Conservation (phyloP, 2,797 vertebrate genomes). For the Cossypha niveicapilla region DNA sequence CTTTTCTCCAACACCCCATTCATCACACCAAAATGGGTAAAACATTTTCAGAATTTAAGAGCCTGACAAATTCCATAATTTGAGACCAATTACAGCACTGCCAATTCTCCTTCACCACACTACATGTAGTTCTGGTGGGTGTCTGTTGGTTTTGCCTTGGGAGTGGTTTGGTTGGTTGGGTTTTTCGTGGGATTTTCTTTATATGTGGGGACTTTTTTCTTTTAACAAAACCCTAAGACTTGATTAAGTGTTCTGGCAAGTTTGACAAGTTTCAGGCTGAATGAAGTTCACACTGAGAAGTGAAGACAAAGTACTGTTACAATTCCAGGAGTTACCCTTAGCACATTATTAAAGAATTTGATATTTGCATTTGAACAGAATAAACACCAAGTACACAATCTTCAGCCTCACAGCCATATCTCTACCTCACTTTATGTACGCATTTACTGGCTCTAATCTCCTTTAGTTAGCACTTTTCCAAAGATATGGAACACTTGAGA, state of each 20-base stretch:
- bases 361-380: neutral
- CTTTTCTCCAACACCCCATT: neutral
- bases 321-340: neutral
- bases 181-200: neutral
- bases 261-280: neutral
- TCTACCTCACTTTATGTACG: neutral
- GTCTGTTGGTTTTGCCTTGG: neutral
- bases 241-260: neutral
- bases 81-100: neutral
- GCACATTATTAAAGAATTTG: neutral
- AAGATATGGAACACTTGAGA: neutral
- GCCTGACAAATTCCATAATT: neutral
- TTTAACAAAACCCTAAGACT: neutral
- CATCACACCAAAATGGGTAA: neutral
- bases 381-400: neutral
- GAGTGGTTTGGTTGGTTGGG: neutral
- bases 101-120: neutral
- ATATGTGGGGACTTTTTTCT: accelerated
- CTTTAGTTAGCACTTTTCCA: neutral
- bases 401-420: accelerated
- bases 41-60: neutral
- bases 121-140: neutral
- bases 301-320: neutral
- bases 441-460: neutral
- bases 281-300: neutral